Conservation (phyloP, 2,113 vertebrate genomes). For the Microcebus lehilahytsara region DNA sequence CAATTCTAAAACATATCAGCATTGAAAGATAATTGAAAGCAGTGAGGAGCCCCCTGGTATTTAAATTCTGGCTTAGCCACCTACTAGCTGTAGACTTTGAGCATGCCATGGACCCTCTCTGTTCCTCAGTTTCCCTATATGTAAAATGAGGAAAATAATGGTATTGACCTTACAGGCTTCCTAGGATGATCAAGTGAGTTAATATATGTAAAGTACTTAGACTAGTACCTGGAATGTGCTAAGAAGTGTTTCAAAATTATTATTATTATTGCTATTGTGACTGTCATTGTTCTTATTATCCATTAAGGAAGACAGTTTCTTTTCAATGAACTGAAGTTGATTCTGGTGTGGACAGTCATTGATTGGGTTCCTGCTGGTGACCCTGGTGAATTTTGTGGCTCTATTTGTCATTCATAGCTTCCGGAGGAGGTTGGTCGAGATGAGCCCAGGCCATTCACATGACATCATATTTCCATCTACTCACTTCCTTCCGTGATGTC, state of each 20-base stretch:
- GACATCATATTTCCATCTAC: not conserved
- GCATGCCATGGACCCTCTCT: not conserved
- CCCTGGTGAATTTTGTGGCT: not conserved
- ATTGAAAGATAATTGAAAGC: not conserved
- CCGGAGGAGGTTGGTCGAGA: not conserved
- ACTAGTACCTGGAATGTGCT: not conserved
- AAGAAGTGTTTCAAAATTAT: not conserved
- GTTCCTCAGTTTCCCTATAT: not conserved
- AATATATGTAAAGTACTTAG: too few relatives aligned
- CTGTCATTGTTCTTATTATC: not conserved
- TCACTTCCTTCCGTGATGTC: not conserved
- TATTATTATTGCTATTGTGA: not conserved
- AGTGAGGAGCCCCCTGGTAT: not conserved
- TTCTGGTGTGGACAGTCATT: not conserved
- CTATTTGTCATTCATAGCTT: not conserved
- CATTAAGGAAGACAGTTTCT: not conserved
- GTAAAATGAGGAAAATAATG: not conserved
- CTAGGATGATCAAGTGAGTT: not conserved
- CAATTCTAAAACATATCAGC: not conserved
- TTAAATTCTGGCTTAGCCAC: not conserved
- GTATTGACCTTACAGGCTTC: not conserved
- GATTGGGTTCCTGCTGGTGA: not conserved
- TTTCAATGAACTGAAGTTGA: not conserved
- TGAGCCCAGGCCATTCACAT: rapidly evolving
- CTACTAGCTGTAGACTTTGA: not conserved